These are phyloP conservation scores for Thinocorus orbignyianus DNA, from an alignment of 2,113 vertebrate genomes.

Conservation along the genomic window DNA sequence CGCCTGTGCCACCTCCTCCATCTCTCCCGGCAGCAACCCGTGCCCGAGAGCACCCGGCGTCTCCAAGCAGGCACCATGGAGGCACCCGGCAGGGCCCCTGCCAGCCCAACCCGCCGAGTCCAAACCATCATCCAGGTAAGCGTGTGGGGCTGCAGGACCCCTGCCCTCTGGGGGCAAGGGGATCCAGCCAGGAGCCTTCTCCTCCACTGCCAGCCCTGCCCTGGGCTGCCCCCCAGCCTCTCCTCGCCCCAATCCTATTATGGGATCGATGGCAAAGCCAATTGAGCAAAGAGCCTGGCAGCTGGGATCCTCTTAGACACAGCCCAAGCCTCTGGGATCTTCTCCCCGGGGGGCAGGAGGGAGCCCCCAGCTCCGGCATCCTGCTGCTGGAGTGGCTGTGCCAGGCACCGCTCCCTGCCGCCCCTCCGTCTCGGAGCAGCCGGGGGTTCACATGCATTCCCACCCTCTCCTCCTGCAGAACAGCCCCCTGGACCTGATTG, in stretches of 20 bases:
- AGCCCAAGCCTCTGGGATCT: not conserved
- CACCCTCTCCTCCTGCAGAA: conserved; percentile 71
- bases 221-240: not conserved
- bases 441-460: not conserved
- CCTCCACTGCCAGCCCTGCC: not conserved
- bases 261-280: not conserved
- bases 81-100: not conserved
- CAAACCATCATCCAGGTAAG: conserved; percentile 73
- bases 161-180: accelerated
- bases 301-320: not conserved
- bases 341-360: not conserved
- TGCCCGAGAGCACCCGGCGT: accelerated
- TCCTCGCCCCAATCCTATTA: not conserved
- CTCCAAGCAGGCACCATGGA: conserved; percentile 53
- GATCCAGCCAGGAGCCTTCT: not conserved
- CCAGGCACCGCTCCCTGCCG: not conserved
- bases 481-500: conserved; percentile 89
- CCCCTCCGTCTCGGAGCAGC: not conserved
- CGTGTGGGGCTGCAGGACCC: accelerated
- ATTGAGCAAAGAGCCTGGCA: not conserved
- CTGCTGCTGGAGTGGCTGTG: not conserved
- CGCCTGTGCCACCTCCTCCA: not conserved
- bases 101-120: conserved; percentile 21
- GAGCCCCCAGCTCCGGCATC: not conserved
- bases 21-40: not conserved